phyloP scores from a whole-genome alignment of 2,113 vertebrate genomes.

The Actenoides lindsayi region DNA sequence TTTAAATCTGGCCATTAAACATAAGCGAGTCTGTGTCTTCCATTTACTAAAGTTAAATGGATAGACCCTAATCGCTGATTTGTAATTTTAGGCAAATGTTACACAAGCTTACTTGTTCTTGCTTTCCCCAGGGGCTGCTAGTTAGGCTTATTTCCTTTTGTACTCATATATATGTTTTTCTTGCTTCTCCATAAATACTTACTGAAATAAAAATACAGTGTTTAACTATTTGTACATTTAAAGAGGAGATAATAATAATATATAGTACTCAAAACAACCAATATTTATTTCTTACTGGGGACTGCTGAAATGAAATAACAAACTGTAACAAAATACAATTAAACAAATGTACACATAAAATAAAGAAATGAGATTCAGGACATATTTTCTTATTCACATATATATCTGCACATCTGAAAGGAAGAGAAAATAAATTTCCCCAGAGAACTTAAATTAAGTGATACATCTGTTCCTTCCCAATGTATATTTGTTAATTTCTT shows the following conservation, averaged over 20 bases:
- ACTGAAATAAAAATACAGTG: not conserved
- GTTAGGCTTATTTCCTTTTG: not conserved
- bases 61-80: not conserved
- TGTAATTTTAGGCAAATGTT: not conserved
- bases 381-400: not conserved
- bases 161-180: not conserved
- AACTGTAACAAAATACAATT: not conserved
- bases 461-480: not conserved
- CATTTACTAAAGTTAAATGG: not conserved
- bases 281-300: not conserved
- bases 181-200: not conserved
- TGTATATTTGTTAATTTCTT: not conserved
- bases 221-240: not conserved
- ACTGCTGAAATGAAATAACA: not conserved
- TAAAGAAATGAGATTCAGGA: not conserved
- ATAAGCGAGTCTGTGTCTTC: not conserved
- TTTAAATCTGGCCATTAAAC: not conserved
- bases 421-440: not conserved
- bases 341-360: not conserved
- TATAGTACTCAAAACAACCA: not conserved
- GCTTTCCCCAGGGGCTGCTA: not conserved
- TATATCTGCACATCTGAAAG: not conserved
- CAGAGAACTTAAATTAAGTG: not conserved
- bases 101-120: not conserved
- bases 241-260: not conserved